phyloP scores from a whole-genome alignment of 2,888 invertebrate genomes.

The Antheraea yamamai region DNA sequence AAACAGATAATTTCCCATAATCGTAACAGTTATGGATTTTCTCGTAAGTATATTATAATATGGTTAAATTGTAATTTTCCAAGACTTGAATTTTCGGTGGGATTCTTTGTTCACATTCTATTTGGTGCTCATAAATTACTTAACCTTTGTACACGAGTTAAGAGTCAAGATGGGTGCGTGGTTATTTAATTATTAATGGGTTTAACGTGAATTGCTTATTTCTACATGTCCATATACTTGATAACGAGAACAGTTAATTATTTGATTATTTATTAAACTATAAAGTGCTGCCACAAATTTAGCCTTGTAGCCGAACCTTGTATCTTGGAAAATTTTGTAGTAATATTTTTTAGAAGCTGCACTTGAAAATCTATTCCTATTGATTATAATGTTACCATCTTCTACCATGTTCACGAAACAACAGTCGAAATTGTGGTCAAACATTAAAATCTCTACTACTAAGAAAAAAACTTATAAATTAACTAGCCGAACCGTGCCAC shows the following conservation, averaged over 20 bases:
- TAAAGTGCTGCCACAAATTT: neutral
- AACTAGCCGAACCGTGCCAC: no score
- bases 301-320: no score
- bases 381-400: no score
- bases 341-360: no score
- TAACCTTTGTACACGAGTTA: neutral
- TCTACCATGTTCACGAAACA: no score
- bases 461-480: no score
- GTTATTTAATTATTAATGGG: constrained; percentile 1
- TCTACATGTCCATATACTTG: neutral
- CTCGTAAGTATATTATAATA: neutral
- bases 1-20: neutral
- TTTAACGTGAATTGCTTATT: constrained; percentile 5
- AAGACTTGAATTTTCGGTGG: neutral
- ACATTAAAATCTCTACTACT: no score
- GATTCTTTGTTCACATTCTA: neutral
- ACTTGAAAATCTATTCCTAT: no score
- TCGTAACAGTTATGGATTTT: neutral
- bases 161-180: neutral
- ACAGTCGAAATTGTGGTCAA: no score
- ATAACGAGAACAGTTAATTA: neutral
- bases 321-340: no score
- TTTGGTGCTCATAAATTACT: neutral
- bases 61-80: neutral
- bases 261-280: neutral